These are phyloP conservation scores for Hypotaenidia okinawae DNA, from an alignment of 2,797 vertebrate species.

Conservation along the genomic window DNA sequence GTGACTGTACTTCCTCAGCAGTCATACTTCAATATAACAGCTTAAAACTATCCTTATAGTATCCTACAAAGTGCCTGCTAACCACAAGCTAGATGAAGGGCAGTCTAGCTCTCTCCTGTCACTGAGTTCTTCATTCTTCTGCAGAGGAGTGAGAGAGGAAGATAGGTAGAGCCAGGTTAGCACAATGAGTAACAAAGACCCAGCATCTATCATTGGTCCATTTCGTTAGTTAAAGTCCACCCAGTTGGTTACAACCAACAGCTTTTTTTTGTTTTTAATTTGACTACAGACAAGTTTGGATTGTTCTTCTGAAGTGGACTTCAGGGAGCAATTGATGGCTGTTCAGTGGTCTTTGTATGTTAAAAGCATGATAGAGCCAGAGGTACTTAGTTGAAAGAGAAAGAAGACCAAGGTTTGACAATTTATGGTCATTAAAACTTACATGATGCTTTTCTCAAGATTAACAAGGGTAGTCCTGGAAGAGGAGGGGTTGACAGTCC, in stretches of 20 bases:
- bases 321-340: not conserved
- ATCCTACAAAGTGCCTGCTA: not conserved
- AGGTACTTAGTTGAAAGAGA: not conserved
- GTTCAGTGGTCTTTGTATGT: not conserved
- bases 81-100: not conserved
- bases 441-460: not conserved
- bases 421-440: not conserved
- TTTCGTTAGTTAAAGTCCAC: not conserved
- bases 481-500: not conserved
- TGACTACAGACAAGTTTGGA: not conserved
- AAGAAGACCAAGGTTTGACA: not conserved
- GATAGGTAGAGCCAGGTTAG: not conserved
- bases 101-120: not conserved
- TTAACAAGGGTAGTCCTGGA: not conserved
- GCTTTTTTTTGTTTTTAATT: not conserved
- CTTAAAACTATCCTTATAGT: not conserved
- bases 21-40: not conserved
- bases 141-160: not conserved
- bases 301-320: not conserved
- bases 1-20: not conserved
- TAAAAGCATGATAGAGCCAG: not conserved
- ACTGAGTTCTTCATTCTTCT: not conserved
- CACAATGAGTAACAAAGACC: not conserved
- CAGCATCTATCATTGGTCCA: not conserved
- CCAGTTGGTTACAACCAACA: not conserved